Base-by-base conservation (phyloP, 2,113 vertebrate species). In the Tupaia chinensis region DNA sequence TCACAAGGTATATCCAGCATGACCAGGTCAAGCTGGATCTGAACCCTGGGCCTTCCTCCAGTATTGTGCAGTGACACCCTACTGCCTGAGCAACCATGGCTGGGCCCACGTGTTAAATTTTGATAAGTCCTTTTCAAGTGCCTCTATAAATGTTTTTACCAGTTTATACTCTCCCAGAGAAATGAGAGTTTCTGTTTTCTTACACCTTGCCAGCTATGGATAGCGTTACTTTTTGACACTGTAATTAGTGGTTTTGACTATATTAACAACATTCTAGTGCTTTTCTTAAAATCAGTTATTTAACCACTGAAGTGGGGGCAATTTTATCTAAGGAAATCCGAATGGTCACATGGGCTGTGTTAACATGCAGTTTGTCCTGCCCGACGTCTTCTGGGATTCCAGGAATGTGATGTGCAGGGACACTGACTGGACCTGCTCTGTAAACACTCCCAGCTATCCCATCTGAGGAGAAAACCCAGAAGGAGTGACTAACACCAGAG, bases 221-320 rank as follows among this genome's bases (percentile, higher is more conserved):
- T 65, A 15, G 23, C 20, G 14, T 44, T 34, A 5, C 4, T 22
- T 25, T 74, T 25, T 84, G 27, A 85, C 32, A 68, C 63, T 27
- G 25, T 8, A 32, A 22, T 60, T 34, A 13, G 74, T 60, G 69
- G 66, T 53, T 89, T 83, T 15, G 79, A n/a, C 29, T 79, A 4
- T 65, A 74, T 60, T 79, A 92, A 94, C 13, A 54, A 4, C 4
- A 23, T 53, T 54, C 11, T 32, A 44, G 11, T 63, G 8, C 2
- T 94, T 93, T 95, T 89, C 20, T 70, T 61, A 73, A 89, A 84
- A 63, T 32, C 44, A n/a, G 3, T n/a, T 82, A 16, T 74, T 0
- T 60, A 81, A 89, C 44, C 54, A 10, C 32, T 58, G 66, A 88
- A 53, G 44, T 53, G 69, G 29, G 61, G 29, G 27, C 9, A 12